Base-by-base conservation (phyloP, 2,113 vertebrate species). In the Eupsittula cactorum region DNA sequence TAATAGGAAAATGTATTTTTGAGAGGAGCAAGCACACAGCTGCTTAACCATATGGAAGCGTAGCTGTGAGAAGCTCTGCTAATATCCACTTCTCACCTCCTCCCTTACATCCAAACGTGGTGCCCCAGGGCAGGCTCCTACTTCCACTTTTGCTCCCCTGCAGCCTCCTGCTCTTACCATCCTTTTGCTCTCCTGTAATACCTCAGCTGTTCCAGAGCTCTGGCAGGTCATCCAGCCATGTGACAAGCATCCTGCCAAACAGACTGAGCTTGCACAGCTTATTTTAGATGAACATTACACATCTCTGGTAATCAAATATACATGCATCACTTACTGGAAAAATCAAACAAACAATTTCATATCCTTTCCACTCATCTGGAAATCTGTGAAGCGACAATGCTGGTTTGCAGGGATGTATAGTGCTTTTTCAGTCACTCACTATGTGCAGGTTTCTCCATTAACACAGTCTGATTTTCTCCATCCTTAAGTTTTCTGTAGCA, bases 11-110 rank as follows among this genome's bases (percentile, higher is more conserved):
- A 93, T 0, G 8, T 77, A 71, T 62, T 94, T 90, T n/a, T 59
- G 60, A 91, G 68, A 85, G 55, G 27, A 81, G 69, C 62, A 95
- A 95, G 67, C 53, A 84, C 74, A 90, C 93, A 91, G 74, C 76
- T 93, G 88, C 89, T 82, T 81, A 85, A 85, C 81, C 94, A 94
- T 94, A 89, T 92, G 88, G 86, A 94, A 92, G 57, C 14, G 20
- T 86, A 80, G 75, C 65, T 92, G 65, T 78, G 57, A 16, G 42
- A 91, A 93, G 39, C 44, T 79, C 84, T 79, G 86, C n/a, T 89
- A 91, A 92, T 89, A 87, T 27, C 41, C 53, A 73, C 31, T 85
- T 92, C 81, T 91, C 91, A 91, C 89, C 65, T 95, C 74, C 65
- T 53, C 47, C 13, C 47, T 88, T 70, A 69, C 15, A 90, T 18